Conservation (phyloP, 1,140 invertebrate species). For the Drosophila pseudoobscura region DNA sequence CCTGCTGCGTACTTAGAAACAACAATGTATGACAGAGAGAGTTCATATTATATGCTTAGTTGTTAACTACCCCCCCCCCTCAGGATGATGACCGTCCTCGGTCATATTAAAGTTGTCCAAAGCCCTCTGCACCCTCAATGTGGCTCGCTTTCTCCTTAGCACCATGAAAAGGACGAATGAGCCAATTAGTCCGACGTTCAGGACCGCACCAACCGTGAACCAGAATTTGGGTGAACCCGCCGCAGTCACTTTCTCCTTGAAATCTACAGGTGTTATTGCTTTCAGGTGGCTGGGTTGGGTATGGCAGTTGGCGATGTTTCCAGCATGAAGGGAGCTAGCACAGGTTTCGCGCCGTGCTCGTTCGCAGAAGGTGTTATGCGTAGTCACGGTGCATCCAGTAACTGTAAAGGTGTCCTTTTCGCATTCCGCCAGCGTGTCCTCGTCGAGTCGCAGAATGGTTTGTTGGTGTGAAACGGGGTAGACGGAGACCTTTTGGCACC, state of each 20-base stretch:
- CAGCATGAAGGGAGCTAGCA: constrained; percentile 22
- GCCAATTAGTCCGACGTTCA: constrained; percentile 1
- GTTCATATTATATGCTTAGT: no score
- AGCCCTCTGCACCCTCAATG: no score
- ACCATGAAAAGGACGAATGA: constrained; percentile 9
- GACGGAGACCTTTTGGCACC: constrained; percentile 22
- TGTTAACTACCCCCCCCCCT: no score
- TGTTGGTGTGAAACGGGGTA: constrained; percentile 26
- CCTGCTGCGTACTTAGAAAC: no score
- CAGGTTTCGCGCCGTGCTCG: constrained; percentile 23
- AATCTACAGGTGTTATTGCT: background rate
- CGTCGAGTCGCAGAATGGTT: constrained; percentile 19
- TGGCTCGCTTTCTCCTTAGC: constrained; percentile 6
- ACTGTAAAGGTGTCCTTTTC: constrained; percentile 19
- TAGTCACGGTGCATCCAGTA: constrained; percentile 19
- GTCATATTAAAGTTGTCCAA: no score
- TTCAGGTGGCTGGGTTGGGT: constrained; percentile 29
- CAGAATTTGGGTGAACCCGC: constrained; percentile 5
- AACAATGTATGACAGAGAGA: no score
- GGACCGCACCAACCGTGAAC: constrained; percentile 5
- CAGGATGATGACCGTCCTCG: no score
- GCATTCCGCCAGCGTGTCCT: constrained; percentile 38
- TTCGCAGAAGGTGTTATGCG: constrained; percentile 21
- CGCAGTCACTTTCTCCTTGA: constrained; percentile 8
- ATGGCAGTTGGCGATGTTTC: constrained; percentile 4